Evolutionary conservation across 1,140 invertebrate species (phyloP), one percentile per base, ranked within the genome.

Genomic region (Micrasema longulum): DNA sequence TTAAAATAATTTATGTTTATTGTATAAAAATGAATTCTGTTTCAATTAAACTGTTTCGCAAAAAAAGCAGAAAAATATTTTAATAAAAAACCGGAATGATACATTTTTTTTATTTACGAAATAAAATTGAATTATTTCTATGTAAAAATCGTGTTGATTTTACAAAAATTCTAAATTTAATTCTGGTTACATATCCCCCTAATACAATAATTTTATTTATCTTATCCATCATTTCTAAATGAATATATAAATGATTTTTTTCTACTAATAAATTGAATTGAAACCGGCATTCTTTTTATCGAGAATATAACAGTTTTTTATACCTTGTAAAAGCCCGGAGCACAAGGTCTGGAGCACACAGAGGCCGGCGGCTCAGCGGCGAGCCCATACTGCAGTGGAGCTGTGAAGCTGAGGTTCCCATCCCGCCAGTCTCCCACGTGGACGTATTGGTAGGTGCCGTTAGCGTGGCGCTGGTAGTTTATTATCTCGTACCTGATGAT

Each of bases 401-500:
- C 80, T 48, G 82, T 82, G 76, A 92, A 85, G 1, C 74, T 82
- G 12, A 93, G 80, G 36, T 80, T 85, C 0, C 89, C 88, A 76
- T 88, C 89, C 68, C 88, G 87, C 90, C 91, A 93, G 53, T 88
- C 85, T 1, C 91, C 92, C 18, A 94, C 89, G 53, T 89, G 86
- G 11, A 89, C 87, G 81, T 93, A 94, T n/a, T 88, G 86, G 77
- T 88, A 92, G 2, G 81, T 87, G 4, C 87, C 87, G 66, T 89
- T 87, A 1, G 82, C 80, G 16, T 86, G 76, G 22, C 83, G 84
- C 81, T 94, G 92, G 82, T 90, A 95, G 80, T 95, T 95, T 81
- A 96, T 88, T 69, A 95, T 93, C 77, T 95, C 92, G 80, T 96
- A 96, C 79, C 91, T 91, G 12, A 23, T 16, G 36, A 35, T 2